Conservation (phyloP, 1,140 invertebrate genomes). For the Acyrthosiphon pisum region DNA sequence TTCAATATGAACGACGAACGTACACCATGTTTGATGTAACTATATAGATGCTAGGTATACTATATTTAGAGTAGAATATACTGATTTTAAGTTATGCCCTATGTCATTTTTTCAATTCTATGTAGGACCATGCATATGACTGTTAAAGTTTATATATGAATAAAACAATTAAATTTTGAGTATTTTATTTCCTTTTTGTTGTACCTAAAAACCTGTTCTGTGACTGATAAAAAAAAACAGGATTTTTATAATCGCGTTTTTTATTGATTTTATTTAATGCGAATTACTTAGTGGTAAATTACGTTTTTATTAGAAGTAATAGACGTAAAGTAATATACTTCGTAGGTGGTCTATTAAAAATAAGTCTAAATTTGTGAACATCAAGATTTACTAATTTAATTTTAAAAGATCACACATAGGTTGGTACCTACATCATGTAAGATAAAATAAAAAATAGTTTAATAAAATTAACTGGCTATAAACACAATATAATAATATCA, state of each 20-base stretch:
- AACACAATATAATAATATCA: not conserved
- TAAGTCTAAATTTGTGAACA: conserved; percentile 38
- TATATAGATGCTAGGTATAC: not conserved
- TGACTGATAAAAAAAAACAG: conserved; percentile 12
- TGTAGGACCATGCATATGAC: not conserved
- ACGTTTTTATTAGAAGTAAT: conserved; percentile 54
- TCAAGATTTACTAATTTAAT: not conserved
- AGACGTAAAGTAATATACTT: conserved; percentile 36
- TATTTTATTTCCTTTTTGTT: conserved; percentile 27
- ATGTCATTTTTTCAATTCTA: not conserved
- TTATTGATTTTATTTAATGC: conserved; percentile 39
- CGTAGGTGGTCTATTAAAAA: conserved; percentile 53
- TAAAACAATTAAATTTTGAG: conserved; percentile 28
- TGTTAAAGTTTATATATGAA: not conserved
- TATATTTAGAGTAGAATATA: not conserved
- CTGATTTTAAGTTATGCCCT: not conserved
- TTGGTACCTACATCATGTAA: not conserved
- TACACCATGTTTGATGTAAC: not conserved
- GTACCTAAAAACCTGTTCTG: conserved; percentile 30
- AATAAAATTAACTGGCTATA: not conserved
- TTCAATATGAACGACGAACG: not conserved
- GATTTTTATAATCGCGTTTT: conserved; percentile 52
- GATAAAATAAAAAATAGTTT: not conserved
- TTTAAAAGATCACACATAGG: not conserved
- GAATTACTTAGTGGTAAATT: conserved; percentile 46